phyloP scores from a whole-genome alignment of 2,113 vertebrate genomes.

The Istiophorus platypterus region DNA sequence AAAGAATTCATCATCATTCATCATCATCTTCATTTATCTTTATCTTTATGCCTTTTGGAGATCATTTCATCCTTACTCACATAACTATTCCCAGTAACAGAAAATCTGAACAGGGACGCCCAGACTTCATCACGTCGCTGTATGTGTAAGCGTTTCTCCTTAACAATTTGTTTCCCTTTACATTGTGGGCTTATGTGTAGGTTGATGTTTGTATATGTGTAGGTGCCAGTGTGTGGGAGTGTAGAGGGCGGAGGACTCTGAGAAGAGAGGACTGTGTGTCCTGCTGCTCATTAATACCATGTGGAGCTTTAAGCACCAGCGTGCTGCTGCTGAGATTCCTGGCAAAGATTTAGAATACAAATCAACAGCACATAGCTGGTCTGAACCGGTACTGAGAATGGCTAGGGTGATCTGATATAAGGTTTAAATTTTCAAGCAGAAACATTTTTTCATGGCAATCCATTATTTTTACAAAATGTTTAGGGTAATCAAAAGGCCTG shows the following conservation, averaged over 20 bases:
- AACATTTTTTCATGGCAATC: not conserved
- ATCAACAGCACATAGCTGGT: conserved; percentile 53
- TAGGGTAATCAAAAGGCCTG: conserved; percentile 1
- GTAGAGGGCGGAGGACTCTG: conserved; percentile 34
- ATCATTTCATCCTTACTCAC: too few species aligned
- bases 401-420: conserved; percentile 1
- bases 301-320: conserved; percentile 54
- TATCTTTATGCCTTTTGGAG: too few species aligned
- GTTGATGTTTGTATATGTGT: conserved; percentile 30
- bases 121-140: too few species aligned
- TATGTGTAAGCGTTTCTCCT: too few species aligned
- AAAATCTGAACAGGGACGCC: too few species aligned
- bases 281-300: conserved; percentile 72
- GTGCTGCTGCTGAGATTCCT: conserved; percentile 59
- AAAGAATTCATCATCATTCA: too few species aligned
- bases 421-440: conserved; percentile 5
- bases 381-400: conserved; percentile 44
- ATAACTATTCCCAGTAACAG: too few species aligned
- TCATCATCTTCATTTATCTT: too few species aligned
- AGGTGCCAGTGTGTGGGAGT: conserved; percentile 34
- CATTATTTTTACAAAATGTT: not conserved
- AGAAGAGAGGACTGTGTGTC: conserved; percentile 59
- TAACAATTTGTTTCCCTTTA: too few species aligned
- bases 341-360: conserved; percentile 60
- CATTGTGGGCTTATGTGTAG: too few species aligned